These are phyloP conservation scores for Leucophenga maculata DNA, from an alignment of 2,888 invertebrate species.

Conservation along the genomic window DNA sequence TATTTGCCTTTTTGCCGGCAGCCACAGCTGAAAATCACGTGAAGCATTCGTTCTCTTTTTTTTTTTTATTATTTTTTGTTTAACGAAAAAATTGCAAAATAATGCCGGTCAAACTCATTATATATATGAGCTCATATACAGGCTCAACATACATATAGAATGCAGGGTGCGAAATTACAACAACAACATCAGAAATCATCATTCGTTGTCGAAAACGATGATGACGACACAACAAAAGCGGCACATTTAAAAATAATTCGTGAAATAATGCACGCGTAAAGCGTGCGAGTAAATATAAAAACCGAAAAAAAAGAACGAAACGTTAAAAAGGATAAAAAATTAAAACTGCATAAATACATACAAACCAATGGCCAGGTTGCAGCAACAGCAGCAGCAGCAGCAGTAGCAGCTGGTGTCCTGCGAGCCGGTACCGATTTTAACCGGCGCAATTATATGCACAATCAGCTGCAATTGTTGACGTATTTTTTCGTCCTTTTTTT, in stretches of 20 bases:
- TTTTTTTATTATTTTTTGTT: neutral
- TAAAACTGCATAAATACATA: conserved; percentile 15
- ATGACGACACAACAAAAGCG: conserved; percentile 17
- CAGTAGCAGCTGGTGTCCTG: neutral
- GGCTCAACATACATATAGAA: neutral
- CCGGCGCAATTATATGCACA: conserved; percentile 18
- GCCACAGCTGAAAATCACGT: conserved; percentile 10
- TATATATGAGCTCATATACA: conserved; percentile 14
- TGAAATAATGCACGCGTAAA: conserved; percentile 14
- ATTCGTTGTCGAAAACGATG: no score
- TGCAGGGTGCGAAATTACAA: conserved; percentile 19
- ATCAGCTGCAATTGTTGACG: conserved; percentile 19
- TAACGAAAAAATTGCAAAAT: conserved; percentile 2
- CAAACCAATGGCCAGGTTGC: neutral
- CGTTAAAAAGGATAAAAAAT: neutral
- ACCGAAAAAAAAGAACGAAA: neutral
- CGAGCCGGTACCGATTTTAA: neutral
- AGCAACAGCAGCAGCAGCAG: neutral
- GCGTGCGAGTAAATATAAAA: neutral
- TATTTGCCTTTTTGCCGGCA: conserved; percentile 9
- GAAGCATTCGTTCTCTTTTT: conserved; percentile 9
- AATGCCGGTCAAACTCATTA: conserved; percentile 27
- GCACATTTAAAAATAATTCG: conserved; percentile 26
- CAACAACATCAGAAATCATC: conserved; percentile 7
- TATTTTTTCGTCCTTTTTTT: conserved; percentile 3